Evolutionary conservation across 2,797 vertebrate genomes (phyloP), one percentile per base, ranked within the genome.

Genomic region (Gouania willdenowi): DNA sequence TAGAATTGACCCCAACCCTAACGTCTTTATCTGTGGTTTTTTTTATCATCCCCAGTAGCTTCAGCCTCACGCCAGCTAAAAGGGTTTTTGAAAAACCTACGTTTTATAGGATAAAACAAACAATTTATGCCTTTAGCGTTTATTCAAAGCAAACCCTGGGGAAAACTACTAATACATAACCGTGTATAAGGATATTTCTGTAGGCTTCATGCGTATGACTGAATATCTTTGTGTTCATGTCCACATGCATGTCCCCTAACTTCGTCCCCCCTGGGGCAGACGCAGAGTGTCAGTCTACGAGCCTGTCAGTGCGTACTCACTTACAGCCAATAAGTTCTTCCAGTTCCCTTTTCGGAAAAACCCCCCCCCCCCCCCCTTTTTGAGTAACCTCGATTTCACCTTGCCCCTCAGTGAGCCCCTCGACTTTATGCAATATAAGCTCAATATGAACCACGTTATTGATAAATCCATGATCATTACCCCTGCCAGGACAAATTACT

Each of bases 221-320:
- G 41, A 39, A 45, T 56, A 52, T 64, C 41, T 41, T 11, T 22
- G 21, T 44, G 34, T 45, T 62, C 54, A 15, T 48, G 26, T 45
- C 25, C 66, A 54, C 54, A 54, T 44, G 56, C 40, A 63, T 77
- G 68, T 73, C 71, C 64, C 77, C 60, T 50, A 66, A 49, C 63
- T 32, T 39, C 64, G 54, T 45, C 56, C 58, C 77, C 69, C 72
- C 11, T 4, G 75, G 63, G 73, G 68, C 46, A 64, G 56, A 42
- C 74, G 35, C 19, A n/a, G 57, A 80, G 84, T 81, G 79, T 88
- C 82, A 83, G 87, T 82, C 83, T 85, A 77, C 58, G 39, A 65
- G 77, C 67, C 84, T 88, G 89, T 89, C 87, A 87, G 77, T 81
- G 67, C 68, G 71, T 58, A 57, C 68, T 87, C 86, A 80, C 55